Evolutionary conservation across 2,797 vertebrate species (phyloP).

Genomic region (Bradypodion ventrale): DNA sequence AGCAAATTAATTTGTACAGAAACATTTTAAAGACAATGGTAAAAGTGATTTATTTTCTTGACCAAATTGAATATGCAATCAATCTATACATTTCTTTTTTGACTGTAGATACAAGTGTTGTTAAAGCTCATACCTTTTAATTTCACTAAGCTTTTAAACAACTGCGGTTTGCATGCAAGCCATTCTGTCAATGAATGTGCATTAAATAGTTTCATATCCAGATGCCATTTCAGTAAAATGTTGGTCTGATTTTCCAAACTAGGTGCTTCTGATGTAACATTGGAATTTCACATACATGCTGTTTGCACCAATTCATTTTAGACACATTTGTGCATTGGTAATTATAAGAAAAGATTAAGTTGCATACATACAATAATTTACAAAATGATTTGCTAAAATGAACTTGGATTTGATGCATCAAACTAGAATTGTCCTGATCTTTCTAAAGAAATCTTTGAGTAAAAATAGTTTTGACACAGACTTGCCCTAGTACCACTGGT

Average conservation of each 20-base stretch:
- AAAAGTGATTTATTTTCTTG: neutral
- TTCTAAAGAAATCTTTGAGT: neutral
- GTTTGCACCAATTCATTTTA: slow-evolving; percentile 35
- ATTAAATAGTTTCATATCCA: slow-evolving; percentile 43
- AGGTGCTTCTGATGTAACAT: neutral
- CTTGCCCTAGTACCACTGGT: neutral
- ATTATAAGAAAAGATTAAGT: slow-evolving; percentile 44
- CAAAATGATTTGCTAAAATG: slow-evolving; percentile 34
- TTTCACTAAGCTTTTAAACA: slow-evolving; percentile 48
- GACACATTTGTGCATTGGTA: slow-evolving; percentile 33
- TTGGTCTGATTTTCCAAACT: neutral
- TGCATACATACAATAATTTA: slow-evolving; percentile 3
- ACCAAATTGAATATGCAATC: neutral
- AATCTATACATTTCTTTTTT: slow-evolving; percentile 11
- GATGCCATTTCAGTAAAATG: slow-evolving; percentile 10
- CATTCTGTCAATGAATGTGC: slow-evolving; percentile 45
- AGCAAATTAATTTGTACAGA: neutral
- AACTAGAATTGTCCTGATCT: slow-evolving; percentile 13
- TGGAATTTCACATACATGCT: neutral
- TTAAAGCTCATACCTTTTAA: slow-evolving; percentile 44
- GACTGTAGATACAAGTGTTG: slow-evolving; percentile 32
- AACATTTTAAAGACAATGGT: slow-evolving; percentile 29
- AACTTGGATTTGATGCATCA: slow-evolving; percentile 22
- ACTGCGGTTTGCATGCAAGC: slow-evolving; percentile 46
- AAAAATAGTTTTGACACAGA: neutral